phyloP scores from a whole-genome alignment of 2,888 invertebrate genomes.

The Kryphioiulus occultus region DNA sequence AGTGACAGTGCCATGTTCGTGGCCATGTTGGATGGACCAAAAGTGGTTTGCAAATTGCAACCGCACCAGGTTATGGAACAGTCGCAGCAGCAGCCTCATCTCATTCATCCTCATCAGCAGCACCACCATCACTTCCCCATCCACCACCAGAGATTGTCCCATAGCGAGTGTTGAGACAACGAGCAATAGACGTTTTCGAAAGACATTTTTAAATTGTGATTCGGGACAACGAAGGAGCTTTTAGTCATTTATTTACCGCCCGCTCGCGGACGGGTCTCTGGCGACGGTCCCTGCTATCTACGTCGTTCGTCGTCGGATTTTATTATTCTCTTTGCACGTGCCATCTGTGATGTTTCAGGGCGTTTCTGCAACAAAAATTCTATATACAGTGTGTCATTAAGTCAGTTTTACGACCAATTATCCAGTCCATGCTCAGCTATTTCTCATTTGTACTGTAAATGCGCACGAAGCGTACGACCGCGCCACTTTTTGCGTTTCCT shows the following conservation, averaged over 20 bases:
- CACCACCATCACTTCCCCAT: slow-evolving; percentile 43
- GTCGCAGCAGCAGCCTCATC: slow-evolving; percentile 49
- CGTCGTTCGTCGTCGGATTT: slow-evolving; percentile 27
- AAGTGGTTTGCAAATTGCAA: slow-evolving; percentile 85
- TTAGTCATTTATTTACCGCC: slow-evolving; percentile 37
- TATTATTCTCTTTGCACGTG: slow-evolving; percentile 49
- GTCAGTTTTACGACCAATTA: slow-evolving; percentile 38
- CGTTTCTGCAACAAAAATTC: slow-evolving; percentile 33
- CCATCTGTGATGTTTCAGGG: slow-evolving; percentile 50
- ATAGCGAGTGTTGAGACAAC: slow-evolving; percentile 50
- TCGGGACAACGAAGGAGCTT: background rate
- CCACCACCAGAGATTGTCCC: slow-evolving; percentile 49
- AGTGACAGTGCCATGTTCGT: slow-evolving; percentile 63
- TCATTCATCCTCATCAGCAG: slow-evolving; percentile 41
- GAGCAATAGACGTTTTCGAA: background rate
- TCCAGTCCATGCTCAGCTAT: slow-evolving; percentile 27
- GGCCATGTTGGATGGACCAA: slow-evolving; percentile 84
- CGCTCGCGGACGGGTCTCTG: slow-evolving; percentile 20
- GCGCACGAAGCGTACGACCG: background rate
- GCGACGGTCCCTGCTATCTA: slow-evolving; percentile 1
- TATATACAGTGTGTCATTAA: background rate
- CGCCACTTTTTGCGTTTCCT: background rate
- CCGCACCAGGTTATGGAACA: slow-evolving; percentile 62
- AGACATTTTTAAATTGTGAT: slow-evolving; percentile 39
- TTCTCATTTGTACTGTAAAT: background rate